These are phyloP conservation scores for Crotophaga sulcirostris DNA, from an alignment of 2,113 vertebrate species.

Conservation along the genomic window DNA sequence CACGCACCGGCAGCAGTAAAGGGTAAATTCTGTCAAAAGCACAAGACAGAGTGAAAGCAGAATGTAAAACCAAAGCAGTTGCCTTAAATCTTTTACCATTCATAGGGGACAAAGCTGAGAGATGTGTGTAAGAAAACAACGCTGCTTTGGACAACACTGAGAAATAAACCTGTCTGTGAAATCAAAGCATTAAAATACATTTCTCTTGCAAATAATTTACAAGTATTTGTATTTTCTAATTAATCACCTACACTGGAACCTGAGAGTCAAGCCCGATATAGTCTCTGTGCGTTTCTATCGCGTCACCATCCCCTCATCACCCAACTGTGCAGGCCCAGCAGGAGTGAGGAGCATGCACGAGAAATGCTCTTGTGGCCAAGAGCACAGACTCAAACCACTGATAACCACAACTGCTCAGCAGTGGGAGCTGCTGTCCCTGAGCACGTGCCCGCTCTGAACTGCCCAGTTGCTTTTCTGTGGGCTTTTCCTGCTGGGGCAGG, in stretches of 20 bases:
- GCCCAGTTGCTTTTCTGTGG: neutral
- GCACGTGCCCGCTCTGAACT: rapidly evolving
- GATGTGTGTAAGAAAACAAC: neutral
- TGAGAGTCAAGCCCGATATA: neutral
- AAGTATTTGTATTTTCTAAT: neutral
- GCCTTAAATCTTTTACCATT: neutral
- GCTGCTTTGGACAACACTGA: neutral
- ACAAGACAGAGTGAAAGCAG: neutral
- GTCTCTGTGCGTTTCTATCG: neutral
- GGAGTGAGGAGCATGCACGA: neutral
- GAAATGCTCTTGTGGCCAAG: neutral
- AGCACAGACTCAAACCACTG: neutral
- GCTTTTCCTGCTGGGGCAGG: too few relatives aligned
- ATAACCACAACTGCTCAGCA: neutral
- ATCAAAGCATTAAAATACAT: neutral
- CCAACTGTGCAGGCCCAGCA: neutral
- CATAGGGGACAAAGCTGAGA: neutral
- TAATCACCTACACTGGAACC: neutral
- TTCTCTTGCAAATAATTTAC: neutral
- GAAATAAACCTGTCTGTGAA: neutral
- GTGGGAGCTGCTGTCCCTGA: neutral
- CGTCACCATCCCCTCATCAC: neutral
- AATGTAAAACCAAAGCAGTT: neutral
- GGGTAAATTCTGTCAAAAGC: neutral
- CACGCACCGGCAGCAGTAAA: neutral